phyloP scores from a whole-genome alignment of 1,140 invertebrate genomes.

The Micrasema minimum region DNA sequence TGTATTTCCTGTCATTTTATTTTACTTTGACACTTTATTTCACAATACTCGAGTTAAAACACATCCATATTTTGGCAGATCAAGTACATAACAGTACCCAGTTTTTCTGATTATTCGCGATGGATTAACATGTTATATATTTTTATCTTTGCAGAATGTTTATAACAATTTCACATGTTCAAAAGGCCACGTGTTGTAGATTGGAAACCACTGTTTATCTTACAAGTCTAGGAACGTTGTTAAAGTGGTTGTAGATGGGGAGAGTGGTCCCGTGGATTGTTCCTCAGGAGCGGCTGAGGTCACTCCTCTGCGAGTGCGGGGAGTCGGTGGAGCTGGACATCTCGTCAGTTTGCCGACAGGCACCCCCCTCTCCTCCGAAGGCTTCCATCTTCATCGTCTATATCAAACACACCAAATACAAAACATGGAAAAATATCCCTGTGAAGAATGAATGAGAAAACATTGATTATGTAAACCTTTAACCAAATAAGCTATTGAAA shows the following conservation, averaged over 20 bases:
- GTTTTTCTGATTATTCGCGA: too few species aligned
- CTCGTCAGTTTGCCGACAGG: constrained; percentile 60
- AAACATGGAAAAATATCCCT: neutral
- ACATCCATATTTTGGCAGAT: too few species aligned
- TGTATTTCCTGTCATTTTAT: too few species aligned
- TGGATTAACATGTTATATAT: too few species aligned
- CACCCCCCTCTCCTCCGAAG: constrained; percentile 61
- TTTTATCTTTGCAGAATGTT: too few species aligned
- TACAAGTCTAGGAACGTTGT: constrained; percentile 5
- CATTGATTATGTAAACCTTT: too few species aligned
- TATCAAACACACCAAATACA: constrained; percentile 3
- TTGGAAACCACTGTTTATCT: neutral
- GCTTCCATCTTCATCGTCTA: constrained; percentile 61
- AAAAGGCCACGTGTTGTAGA: constrained; percentile 1
- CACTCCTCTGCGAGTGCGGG: constrained; percentile 47
- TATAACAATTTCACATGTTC: too few species aligned
- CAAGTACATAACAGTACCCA: too few species aligned
- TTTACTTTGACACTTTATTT: too few species aligned
- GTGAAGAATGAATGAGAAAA: too few species aligned
- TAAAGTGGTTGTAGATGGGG: neutral
- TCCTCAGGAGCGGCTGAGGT: constrained; percentile 49
- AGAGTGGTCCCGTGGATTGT: neutral
- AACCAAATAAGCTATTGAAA: too few species aligned
- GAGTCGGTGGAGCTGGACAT: constrained; percentile 57
- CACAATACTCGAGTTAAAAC: too few species aligned